A percentile compares a stretch with the other conserved stretches of the same genome.
Evolutionary conservation across 92 coral and sea anemone species (phyloP).

Genomic region (Phenganax stokvisi): DNA sequence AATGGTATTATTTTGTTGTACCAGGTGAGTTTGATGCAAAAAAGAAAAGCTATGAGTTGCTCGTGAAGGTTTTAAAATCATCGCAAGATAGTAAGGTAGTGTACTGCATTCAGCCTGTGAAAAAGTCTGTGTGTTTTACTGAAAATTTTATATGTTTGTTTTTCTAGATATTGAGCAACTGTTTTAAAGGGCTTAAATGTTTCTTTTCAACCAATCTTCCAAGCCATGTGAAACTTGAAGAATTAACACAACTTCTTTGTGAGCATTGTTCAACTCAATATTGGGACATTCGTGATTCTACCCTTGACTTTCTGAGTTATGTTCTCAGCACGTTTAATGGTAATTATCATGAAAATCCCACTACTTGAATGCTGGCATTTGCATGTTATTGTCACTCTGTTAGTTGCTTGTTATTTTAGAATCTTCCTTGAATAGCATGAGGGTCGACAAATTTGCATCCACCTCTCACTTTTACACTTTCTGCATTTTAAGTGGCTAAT

Average conservation of each 20-base stretch:
- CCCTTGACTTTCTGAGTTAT: neutral
- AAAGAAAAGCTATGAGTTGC: neutral
- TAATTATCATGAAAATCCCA: neutral
- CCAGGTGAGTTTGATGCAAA: neutral
- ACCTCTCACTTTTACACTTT: neutral
- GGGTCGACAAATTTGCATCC: neutral
- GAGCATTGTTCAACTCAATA: conserved; percentile 9
- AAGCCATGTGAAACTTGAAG: neutral
- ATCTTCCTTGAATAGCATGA: neutral
- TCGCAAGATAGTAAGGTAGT: conserved; percentile 4
- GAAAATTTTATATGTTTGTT: neutral
- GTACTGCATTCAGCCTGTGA: too few species aligned
- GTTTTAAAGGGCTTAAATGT: conserved; percentile 6
- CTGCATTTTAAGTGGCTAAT: conserved; percentile 35
- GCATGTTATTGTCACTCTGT: neutral
- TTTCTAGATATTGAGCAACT: conserved; percentile 5
- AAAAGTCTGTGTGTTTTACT: too few species aligned
- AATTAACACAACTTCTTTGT: neutral
- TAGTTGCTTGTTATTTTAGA: too few species aligned
- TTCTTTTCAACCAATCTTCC: neutral
- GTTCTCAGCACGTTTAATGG: conserved; percentile 6
- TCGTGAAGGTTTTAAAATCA: neutral
- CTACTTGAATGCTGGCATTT: neutral
- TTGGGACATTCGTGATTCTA: conserved; percentile 30
- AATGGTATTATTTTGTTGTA: neutral